These are phyloP conservation scores for Halictus rubicundus DNA, from an alignment of 1,140 invertebrate species.

Conservation along the genomic window DNA sequence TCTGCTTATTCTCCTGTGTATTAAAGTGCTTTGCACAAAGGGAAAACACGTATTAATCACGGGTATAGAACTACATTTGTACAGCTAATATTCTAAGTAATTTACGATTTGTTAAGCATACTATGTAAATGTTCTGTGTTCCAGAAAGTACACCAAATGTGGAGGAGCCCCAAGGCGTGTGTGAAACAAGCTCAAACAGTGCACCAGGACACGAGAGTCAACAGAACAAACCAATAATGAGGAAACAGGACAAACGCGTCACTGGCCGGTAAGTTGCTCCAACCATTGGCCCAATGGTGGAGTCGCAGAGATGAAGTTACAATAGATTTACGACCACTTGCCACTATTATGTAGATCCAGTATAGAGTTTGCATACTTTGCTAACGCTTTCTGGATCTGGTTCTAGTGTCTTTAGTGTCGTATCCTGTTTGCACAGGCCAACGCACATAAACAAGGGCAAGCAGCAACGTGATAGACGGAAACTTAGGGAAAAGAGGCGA, in stretches of 20 bases:
- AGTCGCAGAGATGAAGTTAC: slow-evolving; percentile 1
- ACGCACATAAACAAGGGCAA: slow-evolving; percentile 83
- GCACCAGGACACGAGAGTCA: slow-evolving; percentile 66
- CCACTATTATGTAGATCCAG: slow-evolving; percentile 39
- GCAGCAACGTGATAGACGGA: slow-evolving; percentile 83
- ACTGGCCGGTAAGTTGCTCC: slow-evolving; percentile 65
- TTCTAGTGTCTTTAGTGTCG: slow-evolving; percentile 67
- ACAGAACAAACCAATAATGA: slow-evolving; percentile 70
- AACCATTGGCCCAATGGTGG: neutral
- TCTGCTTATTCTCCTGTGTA: no score
- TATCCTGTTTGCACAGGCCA: slow-evolving; percentile 74
- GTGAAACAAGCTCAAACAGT: slow-evolving; percentile 64
- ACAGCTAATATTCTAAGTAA: neutral
- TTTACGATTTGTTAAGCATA: neutral
- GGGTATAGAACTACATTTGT: no score
- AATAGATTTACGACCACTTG: slow-evolving; percentile 25
- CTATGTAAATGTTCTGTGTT: slow-evolving; percentile 39
- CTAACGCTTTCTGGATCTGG: slow-evolving; percentile 60
- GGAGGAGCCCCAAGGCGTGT: slow-evolving; percentile 68
- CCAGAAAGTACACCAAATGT: slow-evolving; percentile 66
- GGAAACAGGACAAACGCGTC: slow-evolving; percentile 71
- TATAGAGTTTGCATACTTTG: slow-evolving; percentile 48
- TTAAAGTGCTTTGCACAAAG: no score
- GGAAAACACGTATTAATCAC: no score
- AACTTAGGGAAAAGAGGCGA: slow-evolving; percentile 84